A percentile compares a stretch with the other conserved stretches of the same genome.
Conservation (phyloP, 1,140 invertebrate genomes). For the Euura lappo region DNA sequence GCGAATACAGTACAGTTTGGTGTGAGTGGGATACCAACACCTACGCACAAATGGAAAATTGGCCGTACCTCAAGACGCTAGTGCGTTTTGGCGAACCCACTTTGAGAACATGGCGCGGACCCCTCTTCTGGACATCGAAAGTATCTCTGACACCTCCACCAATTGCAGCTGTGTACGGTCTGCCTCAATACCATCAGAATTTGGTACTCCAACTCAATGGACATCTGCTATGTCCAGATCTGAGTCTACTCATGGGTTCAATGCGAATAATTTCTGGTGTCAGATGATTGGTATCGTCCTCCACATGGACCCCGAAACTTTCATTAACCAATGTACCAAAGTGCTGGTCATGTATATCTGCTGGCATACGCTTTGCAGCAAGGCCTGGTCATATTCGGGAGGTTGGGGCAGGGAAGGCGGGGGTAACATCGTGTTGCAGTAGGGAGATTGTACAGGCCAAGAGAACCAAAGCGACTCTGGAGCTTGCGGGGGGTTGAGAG, state of each 20-base stretch:
- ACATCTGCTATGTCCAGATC: too few species aligned
- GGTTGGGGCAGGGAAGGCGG: background rate
- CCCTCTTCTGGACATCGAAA: background rate
- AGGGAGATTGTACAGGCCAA: background rate
- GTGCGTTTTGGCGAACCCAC: too few species aligned
- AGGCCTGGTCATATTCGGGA: background rate
- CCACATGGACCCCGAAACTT: background rate
- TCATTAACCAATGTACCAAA: background rate
- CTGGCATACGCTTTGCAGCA: background rate
- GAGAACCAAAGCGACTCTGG: background rate
- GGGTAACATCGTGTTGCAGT: background rate
- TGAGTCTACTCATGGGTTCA: too few species aligned
- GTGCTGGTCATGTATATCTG: too few species aligned
- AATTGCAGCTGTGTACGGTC: background rate
- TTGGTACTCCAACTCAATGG: too few species aligned
- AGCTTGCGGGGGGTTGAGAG: background rate
- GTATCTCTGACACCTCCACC: background rate
- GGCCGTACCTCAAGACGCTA: constrained; percentile 32
- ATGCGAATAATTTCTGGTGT: too few species aligned
- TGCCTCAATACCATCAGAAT: background rate
- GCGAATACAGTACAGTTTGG: too few species aligned
- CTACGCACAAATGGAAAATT: constrained; percentile 37
- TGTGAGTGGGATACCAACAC: background rate
- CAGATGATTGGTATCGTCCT: too few species aligned
- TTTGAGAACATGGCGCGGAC: too few species aligned